Evolutionary conservation across 2,888 invertebrate genomes (phyloP), one percentile per base, ranked within the genome.

Genomic region (Drosophila atripex): DNA sequence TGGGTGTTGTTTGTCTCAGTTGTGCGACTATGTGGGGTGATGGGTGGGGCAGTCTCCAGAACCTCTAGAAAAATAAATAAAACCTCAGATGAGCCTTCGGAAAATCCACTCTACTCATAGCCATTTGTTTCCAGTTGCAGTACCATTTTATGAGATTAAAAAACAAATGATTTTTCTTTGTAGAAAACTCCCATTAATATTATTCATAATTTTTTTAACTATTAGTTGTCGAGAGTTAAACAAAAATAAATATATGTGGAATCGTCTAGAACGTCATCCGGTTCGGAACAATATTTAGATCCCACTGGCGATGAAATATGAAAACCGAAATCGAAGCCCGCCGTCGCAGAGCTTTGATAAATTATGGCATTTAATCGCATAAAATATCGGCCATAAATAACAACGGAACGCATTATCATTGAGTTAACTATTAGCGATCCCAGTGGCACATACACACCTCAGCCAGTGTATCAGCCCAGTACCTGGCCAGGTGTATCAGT

Each of bases 381-480:
- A 60, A 76, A 86, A 80, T 78, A 71, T 76, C 73, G 69, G 58
- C 53, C 76, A 83, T 82, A 82, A 83, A 80, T 80, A 83, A 82
- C 63, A 52, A 28, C 51, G 39, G 78, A 86, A 86, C 71, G 82
- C 78, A 82, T 86, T 86, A 82, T 82, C 83, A 80, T 83, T 80
- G 71, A 76, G 76, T 61, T 59, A 76, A 78, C 69, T 86, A 83
- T 73, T 76, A 82, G 86, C 80, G 85, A 85, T 79, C 86, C 69
- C 76, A 79, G 79, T 76, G 82, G 70, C 79, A 71, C 63, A 58
- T 23, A 23, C 69, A 58, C 58, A 61, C 41, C 49, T 58, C 55
- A 73, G 28, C 9, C 3, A 9, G 64, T 54, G 57, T 58, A 52
- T 51, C 52, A 53, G 12, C 18, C 11, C 18, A 43, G 32, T 23